These are phyloP conservation scores for Agonopterix alstromeriana DNA, from an alignment of 2,888 invertebrate genomes.

Conservation along the genomic window DNA sequence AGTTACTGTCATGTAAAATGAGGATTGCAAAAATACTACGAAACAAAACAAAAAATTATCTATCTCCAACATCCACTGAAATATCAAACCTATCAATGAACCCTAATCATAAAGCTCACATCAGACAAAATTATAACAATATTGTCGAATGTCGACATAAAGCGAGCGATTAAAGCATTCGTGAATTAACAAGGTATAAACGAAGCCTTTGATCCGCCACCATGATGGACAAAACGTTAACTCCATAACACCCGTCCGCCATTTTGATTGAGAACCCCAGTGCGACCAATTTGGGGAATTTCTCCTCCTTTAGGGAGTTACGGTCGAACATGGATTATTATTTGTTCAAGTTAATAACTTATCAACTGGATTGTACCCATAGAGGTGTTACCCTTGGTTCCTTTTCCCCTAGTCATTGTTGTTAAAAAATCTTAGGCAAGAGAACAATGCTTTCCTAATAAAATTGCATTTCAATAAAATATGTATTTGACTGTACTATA, in stretches of 20 bases:
- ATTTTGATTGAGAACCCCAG: constrained; percentile 6
- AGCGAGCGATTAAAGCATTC: neutral
- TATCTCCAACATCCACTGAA: no score
- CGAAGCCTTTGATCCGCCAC: constrained; percentile 5
- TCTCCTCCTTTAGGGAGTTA: neutral
- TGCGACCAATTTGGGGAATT: constrained; percentile 1
- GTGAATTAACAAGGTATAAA: neutral
- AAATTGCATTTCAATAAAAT: no score
- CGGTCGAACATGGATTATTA: neutral
- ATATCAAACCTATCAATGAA: neutral
- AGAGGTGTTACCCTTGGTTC: no score
- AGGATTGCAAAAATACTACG: no score
- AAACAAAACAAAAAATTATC: no score
- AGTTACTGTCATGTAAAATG: no score
- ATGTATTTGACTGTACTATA: no score
- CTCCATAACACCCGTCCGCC: constrained; percentile 4
- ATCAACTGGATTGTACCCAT: no score
- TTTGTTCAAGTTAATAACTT: no score
- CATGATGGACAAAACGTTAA: neutral
- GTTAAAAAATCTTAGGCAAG: no score
- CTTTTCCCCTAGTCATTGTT: no score
- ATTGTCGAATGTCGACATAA: neutral
- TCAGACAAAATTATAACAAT: neutral
- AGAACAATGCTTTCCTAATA: no score
- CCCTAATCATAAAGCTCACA: neutral